Evolutionary conservation across 2,113 vertebrate species (phyloP), one percentile per base, ranked within the genome.

Genomic region (Perognathus longimembris): DNA sequence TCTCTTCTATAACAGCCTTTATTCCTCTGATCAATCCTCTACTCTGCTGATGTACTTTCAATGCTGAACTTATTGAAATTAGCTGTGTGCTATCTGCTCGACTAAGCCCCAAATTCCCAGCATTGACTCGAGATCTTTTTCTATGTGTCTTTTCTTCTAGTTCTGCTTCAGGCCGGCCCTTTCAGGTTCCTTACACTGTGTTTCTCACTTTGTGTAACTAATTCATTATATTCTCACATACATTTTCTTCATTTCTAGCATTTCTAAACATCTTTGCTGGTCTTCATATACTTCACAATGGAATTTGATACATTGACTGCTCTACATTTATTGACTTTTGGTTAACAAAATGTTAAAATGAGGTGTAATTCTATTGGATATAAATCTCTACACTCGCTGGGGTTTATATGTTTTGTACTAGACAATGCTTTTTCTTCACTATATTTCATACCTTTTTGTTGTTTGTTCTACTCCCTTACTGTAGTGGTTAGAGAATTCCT

Each of bases 331-430:
- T 59, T 92, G 64, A 78, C 12, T n/a, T 32, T 77, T n/a, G n/a
- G 85, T 91, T 76, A 18, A 50, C 0, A 50, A 17, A 4, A 77
- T 83, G 36, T 79, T 79, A 86, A 61, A 90, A 38, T n/a, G 36
- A 93, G 5, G 32, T 94, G 7, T 22, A 78, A 89, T 88, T 86
- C 79, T 34, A 38, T 14, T 80, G 8, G 38, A 93, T 77, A 70
- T 34, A 66, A 76, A 36, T 83, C 32, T 88, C 32, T 40, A 14
- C 28, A 40, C 26, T 36, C 54, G n/a, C 8, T 85, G 21, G 57
- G 20, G 18, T 20, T 80, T 63, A 30, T 50, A 71, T 17, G 22
- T 67, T 50, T 86, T 85, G 3, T 22, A 63, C 42, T 3, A 67
- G 45, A 22, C 24, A 18, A 54, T 14, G 38, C 11, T 26, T 15